These are phyloP conservation scores for Babyrousa celebensis DNA, from an alignment of 2,797 vertebrate species.

Conservation along the genomic window DNA sequence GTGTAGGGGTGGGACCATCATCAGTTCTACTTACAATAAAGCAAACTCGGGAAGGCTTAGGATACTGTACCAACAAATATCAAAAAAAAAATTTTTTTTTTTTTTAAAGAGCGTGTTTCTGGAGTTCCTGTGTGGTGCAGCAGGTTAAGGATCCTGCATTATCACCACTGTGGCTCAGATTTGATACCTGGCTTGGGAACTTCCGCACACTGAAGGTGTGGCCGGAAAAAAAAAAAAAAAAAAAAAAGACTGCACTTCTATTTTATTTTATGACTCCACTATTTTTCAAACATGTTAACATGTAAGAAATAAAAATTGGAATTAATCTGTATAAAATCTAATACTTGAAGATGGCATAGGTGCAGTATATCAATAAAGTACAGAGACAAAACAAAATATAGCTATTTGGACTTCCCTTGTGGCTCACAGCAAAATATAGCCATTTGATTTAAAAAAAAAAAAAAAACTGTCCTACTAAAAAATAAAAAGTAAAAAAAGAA, in stretches of 20 bases:
- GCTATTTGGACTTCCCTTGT: background rate
- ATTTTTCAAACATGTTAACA: conserved; percentile 64
- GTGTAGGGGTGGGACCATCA: background rate
- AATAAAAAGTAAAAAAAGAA: no score
- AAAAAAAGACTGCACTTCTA: no score
- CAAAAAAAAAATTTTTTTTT: conserved; percentile 3
- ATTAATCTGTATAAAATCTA: conserved; percentile 3
- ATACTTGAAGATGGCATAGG: background rate
- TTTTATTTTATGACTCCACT: background rate
- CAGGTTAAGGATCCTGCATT: no score
- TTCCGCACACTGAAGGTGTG: no score
- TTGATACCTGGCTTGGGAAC: no score
- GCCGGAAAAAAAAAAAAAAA: no score
- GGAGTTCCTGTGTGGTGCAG: no score
- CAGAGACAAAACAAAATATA: background rate
- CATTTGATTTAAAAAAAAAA: conserved; percentile 17
- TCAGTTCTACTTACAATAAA: conserved; percentile 5
- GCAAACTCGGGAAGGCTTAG: conserved; percentile 10
- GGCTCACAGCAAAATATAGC: background rate
- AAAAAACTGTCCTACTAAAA: background rate
- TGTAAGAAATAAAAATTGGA: background rate
- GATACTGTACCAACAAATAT: background rate
- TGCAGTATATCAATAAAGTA: background rate
- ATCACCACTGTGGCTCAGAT: no score
- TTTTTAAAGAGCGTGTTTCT: background rate